Evolutionary conservation across 1,140 invertebrate genomes (phyloP).

Genomic region (Anagrus nilaparvatae): DNA sequence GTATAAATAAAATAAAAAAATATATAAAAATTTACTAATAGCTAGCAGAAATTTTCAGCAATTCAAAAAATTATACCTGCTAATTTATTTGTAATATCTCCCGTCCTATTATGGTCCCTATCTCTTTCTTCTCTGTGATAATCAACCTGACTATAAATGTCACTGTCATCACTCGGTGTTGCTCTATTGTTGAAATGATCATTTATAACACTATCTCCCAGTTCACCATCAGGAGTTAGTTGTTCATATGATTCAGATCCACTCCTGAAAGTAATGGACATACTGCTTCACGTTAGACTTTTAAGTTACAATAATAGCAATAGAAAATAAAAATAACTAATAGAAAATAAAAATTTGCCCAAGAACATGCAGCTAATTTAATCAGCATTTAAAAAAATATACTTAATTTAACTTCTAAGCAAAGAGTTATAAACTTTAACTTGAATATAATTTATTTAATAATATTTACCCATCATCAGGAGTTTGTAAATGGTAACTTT

Average conservation of each 20-base stretch:
- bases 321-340: background rate
- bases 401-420: background rate
- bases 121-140: conserved; percentile 40
- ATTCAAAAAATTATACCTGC: conserved; percentile 29
- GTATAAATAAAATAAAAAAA: too few relatives aligned
- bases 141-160: conserved; percentile 55
- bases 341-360: background rate
- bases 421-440: conserved; percentile 5
- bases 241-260: conserved; percentile 80
- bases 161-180: conserved; percentile 56
- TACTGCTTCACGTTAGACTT: conserved; percentile 42
- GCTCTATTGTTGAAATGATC: conserved; percentile 40
- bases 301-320: conserved; percentile 18
- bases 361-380: background rate
- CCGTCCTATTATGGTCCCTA: conserved; percentile 32
- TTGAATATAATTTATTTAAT: conserved; percentile 14
- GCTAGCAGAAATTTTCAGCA: background rate
- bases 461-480: conserved; percentile 51
- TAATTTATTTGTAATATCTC: conserved; percentile 35
- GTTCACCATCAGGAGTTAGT: conserved; percentile 49
- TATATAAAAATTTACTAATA: conserved; percentile 2
- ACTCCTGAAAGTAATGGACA: conserved; percentile 48
- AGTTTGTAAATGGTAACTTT: conserved; percentile 57
- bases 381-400: background rate
- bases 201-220: conserved; percentile 40